Conservation (phyloP, 2,797 vertebrate species). For the Melanitta fusca region DNA sequence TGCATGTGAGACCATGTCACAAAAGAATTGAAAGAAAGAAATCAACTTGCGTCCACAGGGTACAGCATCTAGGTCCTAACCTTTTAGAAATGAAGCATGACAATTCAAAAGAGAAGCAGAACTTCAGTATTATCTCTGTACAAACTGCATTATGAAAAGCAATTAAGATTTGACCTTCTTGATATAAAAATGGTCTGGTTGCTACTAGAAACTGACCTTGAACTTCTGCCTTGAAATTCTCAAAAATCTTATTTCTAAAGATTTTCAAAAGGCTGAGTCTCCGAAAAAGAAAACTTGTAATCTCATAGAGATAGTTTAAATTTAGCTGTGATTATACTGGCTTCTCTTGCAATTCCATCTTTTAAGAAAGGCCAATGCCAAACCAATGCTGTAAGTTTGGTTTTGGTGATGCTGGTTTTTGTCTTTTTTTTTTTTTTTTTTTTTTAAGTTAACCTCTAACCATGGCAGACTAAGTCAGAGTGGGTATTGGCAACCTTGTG, state of each 20-base stretch:
- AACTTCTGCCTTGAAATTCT: neutral
- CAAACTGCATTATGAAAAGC: neutral
- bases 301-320: neutral
- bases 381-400: neutral
- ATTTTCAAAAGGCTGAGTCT: neutral
- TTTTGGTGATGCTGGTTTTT: fast-evolving
- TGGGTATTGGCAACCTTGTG: neutral
- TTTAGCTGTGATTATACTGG: neutral
- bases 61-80: neutral
- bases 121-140: neutral
- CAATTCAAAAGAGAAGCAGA: neutral
- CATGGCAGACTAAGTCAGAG: neutral
- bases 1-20: neutral
- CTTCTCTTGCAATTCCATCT: neutral
- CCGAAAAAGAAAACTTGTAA: neutral
- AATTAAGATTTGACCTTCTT: neutral
- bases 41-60: neutral
- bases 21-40: neutral
- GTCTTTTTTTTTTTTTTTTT: neutral
- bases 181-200: neutral
- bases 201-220: neutral
- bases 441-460: neutral
- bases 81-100: neutral
- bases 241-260: neutral
- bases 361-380: neutral